Percentiles rank a stretch among this genome's conserved stretches.
Evolutionary conservation across 2,113 vertebrate genomes (phyloP).

Genomic region (Formicarius rufipectus): DNA sequence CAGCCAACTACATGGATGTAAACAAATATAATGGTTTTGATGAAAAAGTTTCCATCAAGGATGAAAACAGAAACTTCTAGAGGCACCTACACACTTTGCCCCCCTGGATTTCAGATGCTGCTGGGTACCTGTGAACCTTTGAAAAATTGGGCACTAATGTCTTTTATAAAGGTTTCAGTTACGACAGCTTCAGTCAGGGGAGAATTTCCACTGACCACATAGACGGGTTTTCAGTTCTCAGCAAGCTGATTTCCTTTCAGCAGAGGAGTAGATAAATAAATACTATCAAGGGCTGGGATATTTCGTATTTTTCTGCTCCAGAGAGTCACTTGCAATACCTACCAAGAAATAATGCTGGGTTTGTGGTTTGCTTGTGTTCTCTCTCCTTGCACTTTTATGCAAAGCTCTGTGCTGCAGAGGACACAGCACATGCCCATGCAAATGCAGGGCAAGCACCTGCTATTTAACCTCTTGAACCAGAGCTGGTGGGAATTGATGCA

Average conservation of each 20-base stretch:
- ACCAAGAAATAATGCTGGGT: constrained; percentile 25
- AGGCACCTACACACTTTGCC: not conserved
- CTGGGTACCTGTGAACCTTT: not conserved
- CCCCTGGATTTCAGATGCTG: not conserved
- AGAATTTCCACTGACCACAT: not conserved
- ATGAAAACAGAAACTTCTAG: not conserved
- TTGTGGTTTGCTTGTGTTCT: constrained; percentile 34
- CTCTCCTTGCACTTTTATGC: not conserved
- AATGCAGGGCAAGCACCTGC: not conserved
- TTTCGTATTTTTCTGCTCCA: constrained; percentile 20
- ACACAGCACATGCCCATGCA: not conserved
- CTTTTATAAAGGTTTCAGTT: not conserved
- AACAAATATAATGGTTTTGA: not conserved
- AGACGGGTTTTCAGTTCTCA: not conserved
- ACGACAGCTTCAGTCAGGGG: not conserved
- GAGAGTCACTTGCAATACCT: not conserved
- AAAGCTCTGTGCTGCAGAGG: not conserved
- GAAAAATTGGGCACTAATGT: not conserved
- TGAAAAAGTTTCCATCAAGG: not conserved
- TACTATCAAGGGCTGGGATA: not conserved
- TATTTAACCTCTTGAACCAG: not conserved
- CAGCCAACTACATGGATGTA: not conserved
- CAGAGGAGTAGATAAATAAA: not conserved
- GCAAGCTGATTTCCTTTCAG: not conserved
- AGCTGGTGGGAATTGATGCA: not conserved